Conservation (phyloP, 2,113 vertebrate genomes). For the Cyphotilapia sp. region DNA sequence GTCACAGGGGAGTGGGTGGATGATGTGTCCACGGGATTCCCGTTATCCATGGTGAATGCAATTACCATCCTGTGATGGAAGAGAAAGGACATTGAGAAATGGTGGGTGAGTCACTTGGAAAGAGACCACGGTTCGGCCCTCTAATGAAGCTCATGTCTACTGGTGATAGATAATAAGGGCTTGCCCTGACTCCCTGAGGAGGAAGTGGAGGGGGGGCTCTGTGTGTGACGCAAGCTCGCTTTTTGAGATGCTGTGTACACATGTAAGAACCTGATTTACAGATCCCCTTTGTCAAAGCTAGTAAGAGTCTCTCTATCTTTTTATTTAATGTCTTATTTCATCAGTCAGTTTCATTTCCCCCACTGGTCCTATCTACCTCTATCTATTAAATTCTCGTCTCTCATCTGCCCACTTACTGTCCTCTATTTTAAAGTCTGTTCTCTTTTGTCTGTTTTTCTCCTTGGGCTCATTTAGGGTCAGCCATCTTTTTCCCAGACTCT, state of each 20-base stretch:
- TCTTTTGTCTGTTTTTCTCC: constrained; percentile 4
- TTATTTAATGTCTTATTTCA: constrained; percentile 11
- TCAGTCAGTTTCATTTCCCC: constrained; percentile 16
- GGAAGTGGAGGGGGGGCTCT: background rate
- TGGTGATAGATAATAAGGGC: constrained; percentile 35
- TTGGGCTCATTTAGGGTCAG: constrained; percentile 27
- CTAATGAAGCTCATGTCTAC: constrained; percentile 33
- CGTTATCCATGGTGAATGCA: constrained; percentile 42
- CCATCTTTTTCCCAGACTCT: constrained; percentile 7
- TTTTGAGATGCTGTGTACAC: background rate
- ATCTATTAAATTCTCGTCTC: background rate
- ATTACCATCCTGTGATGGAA: constrained; percentile 31
- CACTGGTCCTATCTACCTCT: background rate
- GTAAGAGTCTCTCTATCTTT: background rate
- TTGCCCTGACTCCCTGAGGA: background rate
- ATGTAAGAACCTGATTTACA: background rate
- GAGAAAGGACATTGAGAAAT: background rate
- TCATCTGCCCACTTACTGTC: constrained; percentile 17
- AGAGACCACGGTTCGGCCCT: background rate
- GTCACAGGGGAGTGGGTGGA: constrained; percentile 34
- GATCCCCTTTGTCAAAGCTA: background rate
- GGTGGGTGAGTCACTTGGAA: constrained; percentile 49
- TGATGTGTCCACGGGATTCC: constrained; percentile 39
- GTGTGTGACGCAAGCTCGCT: background rate
- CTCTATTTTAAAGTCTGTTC: background rate